Conservation (phyloP, 2,888 invertebrate genomes). For the Drosophila hamatofila region DNA sequence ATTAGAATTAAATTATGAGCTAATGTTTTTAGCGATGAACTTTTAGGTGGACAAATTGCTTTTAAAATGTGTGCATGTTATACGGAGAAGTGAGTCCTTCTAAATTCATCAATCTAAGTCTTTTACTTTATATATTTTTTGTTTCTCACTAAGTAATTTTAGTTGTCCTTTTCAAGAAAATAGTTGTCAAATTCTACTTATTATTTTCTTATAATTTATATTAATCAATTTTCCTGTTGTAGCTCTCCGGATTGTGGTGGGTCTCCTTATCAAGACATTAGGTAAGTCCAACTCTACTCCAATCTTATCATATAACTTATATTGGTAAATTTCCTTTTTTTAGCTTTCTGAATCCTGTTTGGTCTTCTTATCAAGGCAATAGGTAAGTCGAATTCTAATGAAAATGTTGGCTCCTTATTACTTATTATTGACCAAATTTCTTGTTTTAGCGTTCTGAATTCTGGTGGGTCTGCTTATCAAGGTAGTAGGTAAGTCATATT, state of each 20-base stretch:
- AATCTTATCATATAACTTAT: neutral
- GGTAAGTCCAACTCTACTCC: too few species aligned
- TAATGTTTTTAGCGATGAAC: constrained; percentile 22
- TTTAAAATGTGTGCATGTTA: constrained; percentile 46
- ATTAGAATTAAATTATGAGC: constrained; percentile 41
- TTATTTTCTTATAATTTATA: neutral
- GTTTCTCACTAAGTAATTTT: constrained; percentile 3
- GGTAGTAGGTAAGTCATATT: neutral
- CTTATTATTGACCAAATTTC: neutral
- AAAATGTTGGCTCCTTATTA: neutral
- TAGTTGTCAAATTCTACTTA: too few species aligned
- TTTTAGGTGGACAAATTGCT: constrained; percentile 34
- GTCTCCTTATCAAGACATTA: neutral
- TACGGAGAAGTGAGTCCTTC: constrained; percentile 38
- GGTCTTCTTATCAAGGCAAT: neutral
- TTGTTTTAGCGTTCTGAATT: neutral
- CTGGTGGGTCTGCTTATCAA: neutral
- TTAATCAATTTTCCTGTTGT: neutral
- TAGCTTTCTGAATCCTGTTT: neutral
- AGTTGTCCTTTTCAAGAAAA: neutral
- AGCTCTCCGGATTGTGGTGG: neutral
- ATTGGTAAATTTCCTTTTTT: neutral
- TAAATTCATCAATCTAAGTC: too few species aligned
- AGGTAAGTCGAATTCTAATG: neutral
- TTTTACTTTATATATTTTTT: neutral